Base-by-base conservation (phyloP, 2,113 vertebrate species). In the Leptobrachium leishanense region DNA sequence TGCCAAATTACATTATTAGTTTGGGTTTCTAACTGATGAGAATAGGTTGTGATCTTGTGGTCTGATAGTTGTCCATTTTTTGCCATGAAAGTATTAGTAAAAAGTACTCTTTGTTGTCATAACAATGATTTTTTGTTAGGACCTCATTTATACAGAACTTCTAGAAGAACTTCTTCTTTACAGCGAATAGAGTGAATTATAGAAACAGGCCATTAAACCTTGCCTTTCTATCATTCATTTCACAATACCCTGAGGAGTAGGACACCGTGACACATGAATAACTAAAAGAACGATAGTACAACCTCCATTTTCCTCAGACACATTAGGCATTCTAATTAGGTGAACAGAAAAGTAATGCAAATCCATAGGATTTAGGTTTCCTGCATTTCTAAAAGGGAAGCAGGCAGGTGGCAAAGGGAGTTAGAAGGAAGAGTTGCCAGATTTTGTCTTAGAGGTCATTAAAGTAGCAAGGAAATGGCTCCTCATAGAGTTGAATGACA, bases 401-500 rank as follows among this genome's bases (percentile, higher is more conserved):
- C 72, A 81, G 73, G 78, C 78, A 74, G 78, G 78, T 67, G 72
- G 72, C 72, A 74, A 59, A 41, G 64, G 78, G 68, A 73, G 72
- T 63, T 68, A 62, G 71, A 74, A 63, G 78, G 64, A 74, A 74
- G 12, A 68, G 78, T 66, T 74, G 78, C 71, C 64, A 74, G 78
- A 81, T 74, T 81, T 74, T 81, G 78, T 81, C 78, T 81, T 81
- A 74, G 71, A 81, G 78, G 78, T 81, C 72, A 81, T 81, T 81
- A 81, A 68, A 68, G 64, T 68, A 62, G 65, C 71, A 81, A 81
- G 53, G 72, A 65, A 81, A 81, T 81, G 78, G 78, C 65, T 74
- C 71, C 78, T 68, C 43, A 39, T 81, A 68, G 78, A 81, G 78
- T 81, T 81, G 78, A 81, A 81, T 81, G 78, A 81, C 78, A 81